Conservation (phyloP, 2,888 invertebrate species). For the Leptinotarsa juncta region DNA sequence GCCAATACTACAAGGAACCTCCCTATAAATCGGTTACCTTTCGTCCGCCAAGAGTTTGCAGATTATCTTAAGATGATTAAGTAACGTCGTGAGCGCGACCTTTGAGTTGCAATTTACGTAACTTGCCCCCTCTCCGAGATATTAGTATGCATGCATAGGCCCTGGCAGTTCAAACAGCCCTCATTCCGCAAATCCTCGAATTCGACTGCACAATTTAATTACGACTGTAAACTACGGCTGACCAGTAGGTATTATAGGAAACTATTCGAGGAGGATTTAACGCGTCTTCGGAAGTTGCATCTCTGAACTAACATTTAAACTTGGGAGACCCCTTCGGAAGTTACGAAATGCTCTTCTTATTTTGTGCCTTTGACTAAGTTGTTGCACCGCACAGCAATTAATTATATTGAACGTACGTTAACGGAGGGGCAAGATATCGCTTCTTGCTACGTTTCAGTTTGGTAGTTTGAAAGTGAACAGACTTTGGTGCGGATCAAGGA, state of each 20-base stretch:
- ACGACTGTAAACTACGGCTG: conserved; percentile 60
- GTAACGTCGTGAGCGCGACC: conserved; percentile 48
- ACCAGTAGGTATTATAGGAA: conserved; percentile 66
- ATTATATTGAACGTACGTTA: conserved; percentile 42
- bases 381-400: conserved; percentile 45
- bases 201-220: conserved; percentile 65
- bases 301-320: conserved; percentile 59
- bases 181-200: conserved; percentile 55
- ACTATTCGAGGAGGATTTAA: conserved; percentile 64
- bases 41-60: conserved; percentile 49
- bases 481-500: conserved; percentile 16
- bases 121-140: conserved; percentile 55
- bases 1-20: conserved; percentile 25
- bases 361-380: conserved; percentile 45
- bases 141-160: conserved; percentile 63
- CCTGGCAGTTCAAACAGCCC: conserved; percentile 58
- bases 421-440: conserved; percentile 34
- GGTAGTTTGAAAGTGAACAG: conserved; percentile 30
- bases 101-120: conserved; percentile 55
- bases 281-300: conserved; percentile 62
- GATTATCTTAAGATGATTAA: conserved; percentile 57
- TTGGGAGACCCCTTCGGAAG: conserved; percentile 42
- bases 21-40: conserved; percentile 47
- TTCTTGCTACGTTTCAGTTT: conserved; percentile 43
- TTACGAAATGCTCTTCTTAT: conserved; percentile 42